These are phyloP conservation scores for Orbicella faveolata DNA, from an alignment of 64 coral and sea anemone species.

Conservation along the genomic window DNA sequence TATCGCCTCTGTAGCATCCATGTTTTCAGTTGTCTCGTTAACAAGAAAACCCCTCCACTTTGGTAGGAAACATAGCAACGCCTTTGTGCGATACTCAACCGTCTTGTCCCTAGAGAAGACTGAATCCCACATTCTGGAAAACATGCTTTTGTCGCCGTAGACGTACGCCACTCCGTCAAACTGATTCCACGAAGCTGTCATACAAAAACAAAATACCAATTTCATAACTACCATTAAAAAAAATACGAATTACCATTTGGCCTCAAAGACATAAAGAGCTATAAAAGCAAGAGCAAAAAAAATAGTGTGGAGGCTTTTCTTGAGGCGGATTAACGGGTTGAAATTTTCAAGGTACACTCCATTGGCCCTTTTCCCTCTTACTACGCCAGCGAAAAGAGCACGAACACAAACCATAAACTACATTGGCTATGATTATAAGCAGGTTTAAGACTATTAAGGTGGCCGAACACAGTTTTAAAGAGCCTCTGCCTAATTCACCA, in stretches of 20 bases:
- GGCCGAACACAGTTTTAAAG: no score
- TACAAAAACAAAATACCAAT: not conserved
- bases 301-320: no score
- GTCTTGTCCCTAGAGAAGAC: not conserved
- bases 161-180: constrained; percentile 61
- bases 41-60: constrained; percentile 59
- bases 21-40: not conserved
- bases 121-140: not conserved
- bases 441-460: no score
- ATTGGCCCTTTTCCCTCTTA: no score
- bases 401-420: no score
- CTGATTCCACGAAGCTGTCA: constrained; percentile 37
- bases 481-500: no score
- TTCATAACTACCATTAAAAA: no score
- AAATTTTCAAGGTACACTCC: not conserved
- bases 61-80: constrained; percentile 31
- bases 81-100: constrained; percentile 6
- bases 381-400: no score
- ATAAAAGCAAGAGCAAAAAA: no score
- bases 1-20: constrained; percentile 31
- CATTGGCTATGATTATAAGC: no score
- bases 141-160: not conserved
- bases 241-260: no score
- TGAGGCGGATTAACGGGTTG: not conserved
- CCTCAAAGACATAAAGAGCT: no score